Evolutionary conservation across 2,888 invertebrate species (phyloP), one percentile per base, ranked within the genome.

Genomic region (Diarsia dahlii): DNA sequence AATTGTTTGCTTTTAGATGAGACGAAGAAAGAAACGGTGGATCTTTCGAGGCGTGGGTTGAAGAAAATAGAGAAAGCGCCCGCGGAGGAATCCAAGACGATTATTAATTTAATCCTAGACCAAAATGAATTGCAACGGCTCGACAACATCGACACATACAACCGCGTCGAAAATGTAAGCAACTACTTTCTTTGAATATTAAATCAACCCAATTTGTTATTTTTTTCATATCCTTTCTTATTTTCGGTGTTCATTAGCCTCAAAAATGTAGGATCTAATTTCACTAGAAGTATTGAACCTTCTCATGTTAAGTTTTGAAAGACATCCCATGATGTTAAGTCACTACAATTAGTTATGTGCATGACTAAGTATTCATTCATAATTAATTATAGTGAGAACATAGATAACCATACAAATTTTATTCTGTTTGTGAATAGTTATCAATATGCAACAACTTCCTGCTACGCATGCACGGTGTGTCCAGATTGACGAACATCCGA

Each of bases 61-160:
- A 98, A 98, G 93, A 98, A 98, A 97, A 97, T 99, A 90, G 97
- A 97, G 93, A 98, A 98, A 95, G 98, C 98, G 90, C 97, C 97
- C 83, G 95, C 97, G 73, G 97, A 97, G 79, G 98, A 98, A 93
- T 97, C 98, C 48, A 97, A 97, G 91, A 96, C 97, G 82, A 97
- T 98, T 90, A 97, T 97, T 80, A 97, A 97, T 87, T 96, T 99
- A 87, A 97, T 98, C 87, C 97, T 98, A 71, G 98, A 99, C 92
- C 98, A 98, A 91, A 99, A 99, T 97, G 98, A 98, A 92, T 95
- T 99, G 81, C 98, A 98, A 90, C 97, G 98, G 88, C 97, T 99
- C 89, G 99, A 99, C 93, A 98, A 98, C 94, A 97, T 99, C 86
- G 99, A 99, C 89, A 97, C 98, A 48, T 99, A 98, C 93, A 97